Conservation (phyloP, 2,113 vertebrate genomes). For the Mobula hypostoma region DNA sequence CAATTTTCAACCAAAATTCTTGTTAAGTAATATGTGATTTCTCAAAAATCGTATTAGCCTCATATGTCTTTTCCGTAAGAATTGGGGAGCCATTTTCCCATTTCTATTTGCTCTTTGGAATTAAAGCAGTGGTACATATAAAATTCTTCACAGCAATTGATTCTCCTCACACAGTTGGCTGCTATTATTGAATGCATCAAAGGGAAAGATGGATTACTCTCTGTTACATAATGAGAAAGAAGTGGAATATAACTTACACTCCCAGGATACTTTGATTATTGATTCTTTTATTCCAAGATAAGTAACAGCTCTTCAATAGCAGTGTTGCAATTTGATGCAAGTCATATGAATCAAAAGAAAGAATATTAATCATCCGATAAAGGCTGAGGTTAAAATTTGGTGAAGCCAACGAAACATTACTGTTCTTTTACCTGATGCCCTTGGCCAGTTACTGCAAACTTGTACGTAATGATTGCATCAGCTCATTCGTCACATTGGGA, state of each 20-base stretch:
- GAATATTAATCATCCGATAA: neutral
- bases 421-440: neutral
- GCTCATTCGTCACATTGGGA: neutral
- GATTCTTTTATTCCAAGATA: neutral
- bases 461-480: neutral
- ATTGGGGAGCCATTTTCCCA: neutral
- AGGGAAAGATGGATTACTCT: constrained; percentile 14
- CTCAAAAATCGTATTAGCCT: neutral
- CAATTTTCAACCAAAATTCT: neutral
- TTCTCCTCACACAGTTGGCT: neutral
- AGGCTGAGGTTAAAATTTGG: neutral
- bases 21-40: neutral
- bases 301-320: neutral
- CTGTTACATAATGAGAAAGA: neutral
- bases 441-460: neutral
- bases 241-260: neutral
- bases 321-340: neutral
- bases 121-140: neutral
- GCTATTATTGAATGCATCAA: neutral
- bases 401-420: neutral
- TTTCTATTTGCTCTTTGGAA: neutral
- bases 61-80: neutral
- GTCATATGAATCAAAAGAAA: neutral
- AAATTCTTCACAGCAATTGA: neutral
- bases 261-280: neutral